Evolutionary conservation across 2,888 invertebrate species (phyloP), one percentile per base, ranked within the genome.

Genomic region (Endotricha flammealis): DNA sequence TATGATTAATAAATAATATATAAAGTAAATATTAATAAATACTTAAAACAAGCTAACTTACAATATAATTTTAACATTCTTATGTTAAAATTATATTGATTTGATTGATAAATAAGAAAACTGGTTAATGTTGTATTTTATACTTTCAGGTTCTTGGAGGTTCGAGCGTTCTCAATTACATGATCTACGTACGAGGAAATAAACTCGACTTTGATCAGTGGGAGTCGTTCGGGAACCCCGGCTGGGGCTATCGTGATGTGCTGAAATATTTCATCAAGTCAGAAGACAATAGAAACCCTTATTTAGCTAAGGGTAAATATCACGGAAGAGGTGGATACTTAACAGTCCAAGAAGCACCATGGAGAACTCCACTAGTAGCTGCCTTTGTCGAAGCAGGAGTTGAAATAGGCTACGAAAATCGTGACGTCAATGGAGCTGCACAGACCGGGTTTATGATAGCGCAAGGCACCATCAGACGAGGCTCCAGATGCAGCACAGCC

Each of bases 251-350:
- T 76, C 87, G 91, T 1, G 91, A 94, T 39, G 94, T 94, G 0
- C 82, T 98, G 3, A 91, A 92, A 30, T 98, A 98, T 63, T 98
- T 97, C 66, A 93, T 92, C 53, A 95, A 95, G 68, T 95, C 95
- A 0, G 95, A 96, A 70, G 95, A 96, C 67, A 95, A 95, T 71
- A 90, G 93, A 44, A 94, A 95, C 75, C 95, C 95, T 0, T 95
- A 96, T 63, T 73, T 96, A 34, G 88, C 91, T 2, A 89, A 88
- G 39, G 92, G 88, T 37, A 79, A 81, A 43, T 94, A 94, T 55
- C 94, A 94, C 53, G 89, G 90, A 0, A 88, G 81, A 8, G 94
- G 93, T 3, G 95, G 95, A 0, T 90, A 90, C 37, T 61, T 95
- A 8, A 95, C 95, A 0, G 90, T 94, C 0, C 94, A 95, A 77